These are phyloP conservation scores for Peromyscus melanophrys DNA, from an alignment of 2,797 vertebrate genomes.

Conservation along the genomic window DNA sequence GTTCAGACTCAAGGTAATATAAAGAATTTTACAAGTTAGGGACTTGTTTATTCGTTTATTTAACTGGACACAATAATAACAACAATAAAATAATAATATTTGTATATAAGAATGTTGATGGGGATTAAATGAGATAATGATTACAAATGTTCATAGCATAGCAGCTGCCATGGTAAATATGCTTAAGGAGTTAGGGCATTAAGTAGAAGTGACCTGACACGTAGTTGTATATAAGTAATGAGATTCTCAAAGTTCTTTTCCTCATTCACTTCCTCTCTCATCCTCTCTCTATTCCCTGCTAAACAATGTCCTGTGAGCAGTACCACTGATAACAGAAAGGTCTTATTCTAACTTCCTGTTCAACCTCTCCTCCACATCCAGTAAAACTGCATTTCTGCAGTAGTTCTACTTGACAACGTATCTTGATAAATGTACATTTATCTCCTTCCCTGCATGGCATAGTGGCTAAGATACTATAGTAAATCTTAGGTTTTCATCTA, in stretches of 20 bases:
- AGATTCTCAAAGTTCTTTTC: not conserved
- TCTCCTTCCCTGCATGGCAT: not conserved
- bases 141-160: not conserved
- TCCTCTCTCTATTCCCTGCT: not conserved
- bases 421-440: not conserved
- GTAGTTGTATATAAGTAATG: not conserved
- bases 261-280: not conserved
- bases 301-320: not conserved
- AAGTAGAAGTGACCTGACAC: accelerated
- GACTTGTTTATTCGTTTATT: not conserved
- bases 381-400: too few relatives aligned
- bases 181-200: not conserved
- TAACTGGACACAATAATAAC: not conserved
- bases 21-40: not conserved
- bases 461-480: not conserved
- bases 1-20: too few relatives aligned
- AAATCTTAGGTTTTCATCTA: not conserved
- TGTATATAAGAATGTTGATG: not conserved
- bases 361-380: not conserved
- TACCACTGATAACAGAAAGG: not conserved
- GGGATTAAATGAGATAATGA: not conserved
- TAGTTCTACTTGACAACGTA: accelerated
- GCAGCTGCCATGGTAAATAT: not conserved
- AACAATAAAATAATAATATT: not conserved
- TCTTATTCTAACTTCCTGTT: not conserved